These are phyloP conservation scores for Limnothrissa miodon DNA, from an alignment of 2,113 vertebrate species.

Conservation along the genomic window DNA sequence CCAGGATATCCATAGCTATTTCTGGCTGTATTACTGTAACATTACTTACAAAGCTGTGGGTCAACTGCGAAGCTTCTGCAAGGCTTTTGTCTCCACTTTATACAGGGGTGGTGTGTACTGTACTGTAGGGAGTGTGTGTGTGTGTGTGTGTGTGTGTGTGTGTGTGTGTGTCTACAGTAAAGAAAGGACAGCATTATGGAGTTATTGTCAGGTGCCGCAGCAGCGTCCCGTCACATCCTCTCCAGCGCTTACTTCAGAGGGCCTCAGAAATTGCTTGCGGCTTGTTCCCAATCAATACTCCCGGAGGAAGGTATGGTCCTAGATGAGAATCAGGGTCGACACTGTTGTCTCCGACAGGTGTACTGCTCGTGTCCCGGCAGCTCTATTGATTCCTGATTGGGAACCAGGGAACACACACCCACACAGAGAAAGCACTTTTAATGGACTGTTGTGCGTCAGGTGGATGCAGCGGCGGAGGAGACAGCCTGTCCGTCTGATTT, in stretches of 20 bases:
- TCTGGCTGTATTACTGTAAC: too few species aligned
- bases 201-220: neutral
- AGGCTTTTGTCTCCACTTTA: neutral
- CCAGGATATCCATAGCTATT: neutral
- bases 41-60: too few species aligned
- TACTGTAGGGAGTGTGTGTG: too few species aligned
- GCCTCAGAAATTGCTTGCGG: conserved; percentile 54
- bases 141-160: too few species aligned
- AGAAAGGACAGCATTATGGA: neutral
- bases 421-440: conserved; percentile 10
- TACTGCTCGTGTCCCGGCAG: conserved; percentile 50
- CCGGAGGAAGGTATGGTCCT: conserved; percentile 58
- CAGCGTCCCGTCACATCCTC: neutral
- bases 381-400: conserved; percentile 59
- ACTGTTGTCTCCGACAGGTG: conserved; percentile 59
- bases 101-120: neutral
- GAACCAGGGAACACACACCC: too few species aligned
- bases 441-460: neutral
- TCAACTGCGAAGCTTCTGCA: too few species aligned
- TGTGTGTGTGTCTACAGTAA: neutral
- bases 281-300: conserved; percentile 51
- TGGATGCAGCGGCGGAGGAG: conserved; percentile 46
- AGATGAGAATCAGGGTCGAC: conserved; percentile 65
- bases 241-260: conserved; percentile 9
- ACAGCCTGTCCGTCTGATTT: conserved; percentile 53